Conservation (phyloP, 1,140 invertebrate species). For the Leptopilina clavipes region DNA sequence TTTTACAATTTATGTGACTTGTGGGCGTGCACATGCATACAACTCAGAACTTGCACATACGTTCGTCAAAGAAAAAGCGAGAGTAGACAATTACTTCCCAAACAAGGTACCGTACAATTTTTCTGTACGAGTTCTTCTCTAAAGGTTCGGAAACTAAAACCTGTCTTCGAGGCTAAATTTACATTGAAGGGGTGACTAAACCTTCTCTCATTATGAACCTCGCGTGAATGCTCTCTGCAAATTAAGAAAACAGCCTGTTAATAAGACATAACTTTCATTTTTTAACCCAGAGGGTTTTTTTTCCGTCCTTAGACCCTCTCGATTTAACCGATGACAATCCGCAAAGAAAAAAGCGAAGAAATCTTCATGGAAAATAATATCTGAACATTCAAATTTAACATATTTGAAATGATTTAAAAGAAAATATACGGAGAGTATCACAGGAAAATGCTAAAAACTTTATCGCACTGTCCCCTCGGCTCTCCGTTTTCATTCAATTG, state of each 20-base stretch:
- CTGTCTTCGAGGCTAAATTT: slow-evolving; percentile 16
- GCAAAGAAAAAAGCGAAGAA: too few species aligned
- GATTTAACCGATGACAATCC: too few species aligned
- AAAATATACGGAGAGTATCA: slow-evolving; percentile 67
- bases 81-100: slow-evolving; percentile 32
- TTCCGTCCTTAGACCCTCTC: too few species aligned
- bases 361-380: too few species aligned
- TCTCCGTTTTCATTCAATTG: slow-evolving; percentile 55
- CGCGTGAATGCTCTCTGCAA: slow-evolving; percentile 1
- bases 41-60: not conserved
- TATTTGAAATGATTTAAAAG: too few species aligned
- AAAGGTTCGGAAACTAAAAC: slow-evolving; percentile 3
- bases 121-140: not conserved
- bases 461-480: slow-evolving; percentile 65
- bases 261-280: not conserved
- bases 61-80: not conserved
- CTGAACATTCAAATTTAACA: too few species aligned
- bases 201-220: slow-evolving; percentile 5
- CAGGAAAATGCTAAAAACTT: slow-evolving; percentile 65
- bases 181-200: slow-evolving; percentile 25
- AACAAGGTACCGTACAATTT: slow-evolving; percentile 1
- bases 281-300: too few species aligned
- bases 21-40: slow-evolving; percentile 6
- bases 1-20: slow-evolving; percentile 30
- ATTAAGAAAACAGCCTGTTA: not conserved